phyloP scores from a whole-genome alignment of 2,113 vertebrate genomes.

The Grammomys surdaster region DNA sequence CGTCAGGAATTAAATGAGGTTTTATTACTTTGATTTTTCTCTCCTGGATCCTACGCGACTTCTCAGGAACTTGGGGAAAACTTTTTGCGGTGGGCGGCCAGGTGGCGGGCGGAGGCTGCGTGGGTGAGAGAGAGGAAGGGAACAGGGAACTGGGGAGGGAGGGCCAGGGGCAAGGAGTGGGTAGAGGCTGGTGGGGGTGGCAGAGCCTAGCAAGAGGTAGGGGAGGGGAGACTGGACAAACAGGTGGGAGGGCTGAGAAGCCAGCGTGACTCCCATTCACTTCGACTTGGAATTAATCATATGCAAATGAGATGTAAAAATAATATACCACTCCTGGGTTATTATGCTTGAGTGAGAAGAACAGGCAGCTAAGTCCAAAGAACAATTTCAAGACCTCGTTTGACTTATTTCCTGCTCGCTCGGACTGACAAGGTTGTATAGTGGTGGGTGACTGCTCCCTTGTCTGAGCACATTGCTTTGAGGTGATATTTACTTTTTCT shows the following conservation, averaged over 20 bases:
- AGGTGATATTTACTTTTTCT: background rate
- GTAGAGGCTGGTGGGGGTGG: background rate
- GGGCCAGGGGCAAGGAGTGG: background rate
- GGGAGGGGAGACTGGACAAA: background rate
- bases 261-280: slow-evolving; percentile 44
- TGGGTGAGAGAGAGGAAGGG: slow-evolving; percentile 65
- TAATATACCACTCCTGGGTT: slow-evolving; percentile 74
- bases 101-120: slow-evolving; percentile 72
- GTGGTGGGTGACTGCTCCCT: background rate
- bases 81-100: slow-evolving; percentile 82
- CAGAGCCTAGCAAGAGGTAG: background rate
- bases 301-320: slow-evolving; percentile 83
- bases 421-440: background rate
- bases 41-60: slow-evolving; percentile 83
- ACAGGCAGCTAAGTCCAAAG: slow-evolving; percentile 62
- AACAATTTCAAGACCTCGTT: slow-evolving; percentile 72
- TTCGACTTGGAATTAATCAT: slow-evolving; percentile 75
- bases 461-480: background rate
- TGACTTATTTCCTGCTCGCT: slow-evolving; percentile 66
- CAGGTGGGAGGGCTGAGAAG: background rate
- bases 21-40: slow-evolving; percentile 87
- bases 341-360: slow-evolving; percentile 80
- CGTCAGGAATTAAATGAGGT: slow-evolving; percentile 86
- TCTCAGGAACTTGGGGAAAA: slow-evolving; percentile 83
- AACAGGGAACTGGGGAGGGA: slow-evolving; percentile 31